Base-by-base conservation (phyloP, 2,797 vertebrate species). In the Eurystomus glaucurus region DNA sequence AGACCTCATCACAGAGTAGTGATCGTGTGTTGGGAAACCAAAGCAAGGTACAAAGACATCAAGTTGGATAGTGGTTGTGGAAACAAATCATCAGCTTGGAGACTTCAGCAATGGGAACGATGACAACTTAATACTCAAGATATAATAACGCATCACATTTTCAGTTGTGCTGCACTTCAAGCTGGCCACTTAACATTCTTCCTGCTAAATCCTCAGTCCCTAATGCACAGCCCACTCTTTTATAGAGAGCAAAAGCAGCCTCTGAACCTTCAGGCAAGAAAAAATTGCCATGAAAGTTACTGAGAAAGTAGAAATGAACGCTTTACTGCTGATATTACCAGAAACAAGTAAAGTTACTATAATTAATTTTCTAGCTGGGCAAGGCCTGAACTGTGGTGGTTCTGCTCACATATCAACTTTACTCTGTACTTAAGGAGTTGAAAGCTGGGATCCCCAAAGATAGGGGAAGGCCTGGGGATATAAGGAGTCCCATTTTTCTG, bases 211-310 rank as follows among this genome's bases (percentile, higher is more conserved):
- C 79, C 74, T 61, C 70, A 66, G 69, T 90, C 88, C 78, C 68
- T 51, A 51, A 35, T 48, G 61, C 61, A 46, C 64, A 87, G 61
- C 12, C 61, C 55, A 23, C 31, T 92, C 5, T 0, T 88, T 89
- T 83, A 70, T 16, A 74, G 61, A 61, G 54, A 91, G 68, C 33
- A 85, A 74, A 91, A 89, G 20, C 18, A 82, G 46, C 19, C 48
- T 82, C 45, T 83, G 43, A 85, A 77, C 35, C 68, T 94, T 88
- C 46, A 93, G 82, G 78, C 61, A 84, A 77, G 61, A 74, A 70
- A 80, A 95, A 94, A 94, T 82, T 79, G n/a, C 25, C 43, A 20
- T 74, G 51, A 46, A 91, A 64, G 14, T 91, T 85, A 88, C 45
- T 43, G 16, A 57, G 57, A 83, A 81, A 71, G 15, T 69, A 50